Evolutionary conservation across 1,140 invertebrate species (phyloP).

Genomic region (Cydia fagiglandana): DNA sequence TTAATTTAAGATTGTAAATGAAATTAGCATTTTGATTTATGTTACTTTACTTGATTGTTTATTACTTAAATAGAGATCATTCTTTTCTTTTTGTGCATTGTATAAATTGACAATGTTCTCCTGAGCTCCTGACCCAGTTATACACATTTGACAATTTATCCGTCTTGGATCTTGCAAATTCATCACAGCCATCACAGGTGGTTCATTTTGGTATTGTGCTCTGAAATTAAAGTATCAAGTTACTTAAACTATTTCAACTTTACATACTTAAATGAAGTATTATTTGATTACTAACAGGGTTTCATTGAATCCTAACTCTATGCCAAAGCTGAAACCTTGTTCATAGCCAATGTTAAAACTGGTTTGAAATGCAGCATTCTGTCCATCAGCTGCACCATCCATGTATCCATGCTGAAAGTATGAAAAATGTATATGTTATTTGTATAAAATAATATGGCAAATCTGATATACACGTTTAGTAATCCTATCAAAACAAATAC

Average conservation of each 20-base stretch:
- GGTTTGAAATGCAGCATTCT: constrained; percentile 58
- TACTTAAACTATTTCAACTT: constrained; percentile 17
- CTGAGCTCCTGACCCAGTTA: constrained; percentile 40
- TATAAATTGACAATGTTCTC: constrained; percentile 62
- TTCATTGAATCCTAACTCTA: constrained; percentile 49
- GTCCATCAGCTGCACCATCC: constrained; percentile 62
- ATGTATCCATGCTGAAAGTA: constrained; percentile 57
- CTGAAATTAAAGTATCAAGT: constrained; percentile 12
- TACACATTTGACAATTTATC: constrained; percentile 68
- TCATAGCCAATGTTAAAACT: constrained; percentile 65
- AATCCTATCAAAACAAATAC: neutral
- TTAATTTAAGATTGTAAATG: constrained; percentile 21
- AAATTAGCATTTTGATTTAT: constrained; percentile 29
- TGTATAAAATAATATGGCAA: neutral
- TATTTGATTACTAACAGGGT: constrained; percentile 42
- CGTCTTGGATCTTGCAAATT: constrained; percentile 42
- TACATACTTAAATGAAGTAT: neutral
- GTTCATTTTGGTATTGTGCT: constrained; percentile 14
- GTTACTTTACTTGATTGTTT: constrained; percentile 2
- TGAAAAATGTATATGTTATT: neutral
- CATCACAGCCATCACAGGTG: neutral
- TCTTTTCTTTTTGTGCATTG: constrained; percentile 63
- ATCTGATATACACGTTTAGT: constrained; percentile 7
- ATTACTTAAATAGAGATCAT: constrained; percentile 43
- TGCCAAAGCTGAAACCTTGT: constrained; percentile 60